Evolutionary conservation across 2,113 vertebrate genomes (phyloP).

Genomic region (Formicarius rufipectus): DNA sequence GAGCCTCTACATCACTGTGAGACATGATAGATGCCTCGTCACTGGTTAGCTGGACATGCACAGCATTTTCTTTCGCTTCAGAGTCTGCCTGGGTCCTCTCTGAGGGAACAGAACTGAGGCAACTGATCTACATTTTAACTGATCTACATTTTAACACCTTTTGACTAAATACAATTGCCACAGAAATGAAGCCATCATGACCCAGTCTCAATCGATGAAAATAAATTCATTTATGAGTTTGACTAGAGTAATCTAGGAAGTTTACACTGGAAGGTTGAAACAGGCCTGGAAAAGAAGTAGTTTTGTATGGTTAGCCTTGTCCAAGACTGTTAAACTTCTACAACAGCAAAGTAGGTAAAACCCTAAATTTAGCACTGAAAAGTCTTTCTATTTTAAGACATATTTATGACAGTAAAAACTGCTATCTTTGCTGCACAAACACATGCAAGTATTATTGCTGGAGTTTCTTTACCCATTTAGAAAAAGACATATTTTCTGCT

Average conservation of each 20-base stretch:
- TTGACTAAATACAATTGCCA: not conserved
- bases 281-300: not conserved
- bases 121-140: not conserved
- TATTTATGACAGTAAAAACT: not conserved
- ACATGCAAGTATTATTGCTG: not conserved
- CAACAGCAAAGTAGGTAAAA: not conserved
- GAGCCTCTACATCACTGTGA: not conserved
- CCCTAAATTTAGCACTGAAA: not conserved
- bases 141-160: too few species aligned
- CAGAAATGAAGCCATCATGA: not conserved
- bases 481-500: not conserved
- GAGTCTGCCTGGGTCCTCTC: not conserved
- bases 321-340: not conserved
- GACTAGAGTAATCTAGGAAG: not conserved
- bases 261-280: not conserved
- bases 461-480: not conserved
- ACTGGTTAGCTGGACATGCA: not conserved
- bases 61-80: not conserved
- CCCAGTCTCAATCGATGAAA: not conserved
- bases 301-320: not conserved
- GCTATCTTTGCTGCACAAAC: not conserved
- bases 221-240: rapidly evolving
- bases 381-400: not conserved
- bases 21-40: not conserved
- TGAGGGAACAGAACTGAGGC: not conserved